phyloP scores from a whole-genome alignment of 1,140 invertebrate genomes.

The Polypedilum pembai region DNA sequence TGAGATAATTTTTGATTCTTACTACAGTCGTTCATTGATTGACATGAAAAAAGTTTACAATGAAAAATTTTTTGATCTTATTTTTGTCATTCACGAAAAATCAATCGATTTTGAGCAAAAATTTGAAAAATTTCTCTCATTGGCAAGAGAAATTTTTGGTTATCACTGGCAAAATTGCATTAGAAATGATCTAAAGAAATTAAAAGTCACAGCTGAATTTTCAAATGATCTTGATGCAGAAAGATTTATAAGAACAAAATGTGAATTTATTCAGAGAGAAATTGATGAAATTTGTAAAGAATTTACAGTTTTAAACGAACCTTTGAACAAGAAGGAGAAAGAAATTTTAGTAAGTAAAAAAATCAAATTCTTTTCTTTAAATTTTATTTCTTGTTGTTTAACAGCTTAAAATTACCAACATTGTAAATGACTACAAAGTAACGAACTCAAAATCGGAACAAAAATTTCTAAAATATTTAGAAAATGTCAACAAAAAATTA shows the following conservation, averaged over 20 bases:
- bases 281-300: neutral
- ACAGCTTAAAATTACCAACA: too few species aligned
- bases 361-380: too few species aligned
- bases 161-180: neutral
- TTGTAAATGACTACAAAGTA: too few species aligned
- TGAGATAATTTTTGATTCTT: neutral
- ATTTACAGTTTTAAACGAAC: neutral
- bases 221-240: neutral
- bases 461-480: too few species aligned
- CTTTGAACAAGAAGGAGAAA: neutral
- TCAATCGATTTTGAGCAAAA: neutral
- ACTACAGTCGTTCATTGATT: neutral
- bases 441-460: too few species aligned
- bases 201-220: neutral
- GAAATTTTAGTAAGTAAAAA: neutral
- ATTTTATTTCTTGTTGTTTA: too few species aligned
- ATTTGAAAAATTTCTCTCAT: neutral
- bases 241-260: neutral
- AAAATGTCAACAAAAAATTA: too few species aligned
- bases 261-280: neutral
- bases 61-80: neutral
- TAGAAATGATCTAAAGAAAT: neutral
- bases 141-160: neutral
- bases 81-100: neutral
- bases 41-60: neutral